Evolutionary conservation across 2,113 vertebrate genomes (phyloP), one percentile per base, ranked within the genome.

Genomic region (Vimba vimba): DNA sequence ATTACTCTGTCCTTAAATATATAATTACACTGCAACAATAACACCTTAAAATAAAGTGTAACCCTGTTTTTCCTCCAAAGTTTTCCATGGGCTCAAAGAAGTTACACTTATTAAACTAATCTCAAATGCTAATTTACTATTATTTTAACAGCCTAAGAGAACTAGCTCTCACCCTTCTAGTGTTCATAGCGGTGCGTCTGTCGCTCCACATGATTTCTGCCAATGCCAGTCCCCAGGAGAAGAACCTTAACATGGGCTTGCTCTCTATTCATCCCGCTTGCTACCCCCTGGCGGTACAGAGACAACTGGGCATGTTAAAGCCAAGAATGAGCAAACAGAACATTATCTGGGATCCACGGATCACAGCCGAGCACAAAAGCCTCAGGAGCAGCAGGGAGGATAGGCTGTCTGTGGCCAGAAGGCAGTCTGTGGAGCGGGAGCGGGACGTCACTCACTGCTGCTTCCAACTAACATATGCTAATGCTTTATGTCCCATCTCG

Each of bases 301-400:
- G 82, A 71, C 82, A 74, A 79, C 84, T 79, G 76, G 84, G 84
- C 75, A 79, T 27, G 76, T 64, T 59, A 30, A 79, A 73, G 50
- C 82, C 75, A 71, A 10, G 52, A 79, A 59, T 21, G 47, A 85
- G 79, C 74, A 86, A 86, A 82, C 73, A 83, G 76, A 81, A 75
- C 84, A 83, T 88, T 86, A 86, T 71, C 84, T 75, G 25, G 33
- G 60, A 50, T 76, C 84, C 73, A 73, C 50, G 87, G 87, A 86
- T 88, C 87, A 86, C 39, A 73, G 84, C 39, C 57, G 64, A 47
- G 33, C 60, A 66, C 45, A 66, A 33, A 64, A 85, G 77, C 76
- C 50, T 21, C 33, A 13, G 62, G 45, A 55, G 68, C 79, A 81
- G 83, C 43, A 50, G 69, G 60, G 87, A 84, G 68, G 64, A 79